Conservation (phyloP, 2,888 invertebrate genomes). For the Eledone cirrhosa region DNA sequence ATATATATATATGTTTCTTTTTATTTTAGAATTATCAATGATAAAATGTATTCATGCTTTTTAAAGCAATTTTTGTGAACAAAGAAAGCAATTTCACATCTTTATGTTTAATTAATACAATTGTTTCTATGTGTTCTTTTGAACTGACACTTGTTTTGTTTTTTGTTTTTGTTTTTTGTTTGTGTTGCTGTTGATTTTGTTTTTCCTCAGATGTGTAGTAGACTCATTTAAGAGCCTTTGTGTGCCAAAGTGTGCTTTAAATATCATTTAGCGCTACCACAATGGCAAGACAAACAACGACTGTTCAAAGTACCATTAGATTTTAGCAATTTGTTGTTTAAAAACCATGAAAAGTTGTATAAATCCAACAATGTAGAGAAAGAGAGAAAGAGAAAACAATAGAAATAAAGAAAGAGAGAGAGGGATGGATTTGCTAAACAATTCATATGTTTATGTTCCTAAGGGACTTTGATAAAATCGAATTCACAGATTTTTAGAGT, state of each 20-base stretch:
- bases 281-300: background rate
- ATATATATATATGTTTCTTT: too few relatives aligned
- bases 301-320: background rate
- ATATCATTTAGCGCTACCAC: too few relatives aligned
- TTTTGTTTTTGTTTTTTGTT: too few relatives aligned
- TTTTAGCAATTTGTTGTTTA: background rate
- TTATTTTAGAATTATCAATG: background rate
- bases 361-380: background rate
- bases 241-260: too few relatives aligned
- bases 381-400: too few relatives aligned
- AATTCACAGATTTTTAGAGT: background rate
- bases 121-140: background rate
- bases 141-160: background rate
- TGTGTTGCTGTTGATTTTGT: too few relatives aligned
- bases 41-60: conserved; percentile 18
- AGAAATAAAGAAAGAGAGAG: too few relatives aligned
- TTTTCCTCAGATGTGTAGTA: too few relatives aligned
- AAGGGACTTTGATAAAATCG: background rate
- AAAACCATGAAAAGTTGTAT: conserved; percentile 3
- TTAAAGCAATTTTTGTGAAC: background rate
- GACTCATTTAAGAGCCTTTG: too few relatives aligned
- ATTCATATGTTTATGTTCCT: background rate
- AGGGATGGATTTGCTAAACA: conserved; percentile 4
- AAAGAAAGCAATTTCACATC: background rate
- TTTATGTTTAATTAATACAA: background rate